Evolutionary conservation across 2,113 vertebrate species (phyloP).

Genomic region (Chaetodon trifascialis): DNA sequence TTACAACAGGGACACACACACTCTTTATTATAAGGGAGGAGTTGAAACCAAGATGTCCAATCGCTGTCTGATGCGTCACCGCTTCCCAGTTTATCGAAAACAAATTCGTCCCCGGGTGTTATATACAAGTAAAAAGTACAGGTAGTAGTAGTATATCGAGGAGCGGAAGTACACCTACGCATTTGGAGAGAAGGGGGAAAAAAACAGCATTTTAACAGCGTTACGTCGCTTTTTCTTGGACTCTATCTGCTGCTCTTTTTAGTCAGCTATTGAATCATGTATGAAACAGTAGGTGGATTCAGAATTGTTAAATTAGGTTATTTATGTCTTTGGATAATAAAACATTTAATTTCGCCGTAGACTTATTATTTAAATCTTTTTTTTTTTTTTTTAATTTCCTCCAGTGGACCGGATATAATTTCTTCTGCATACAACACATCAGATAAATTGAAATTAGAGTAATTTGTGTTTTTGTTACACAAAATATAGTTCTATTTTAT

Average conservation of each 20-base stretch:
- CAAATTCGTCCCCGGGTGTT: constrained; percentile 92
- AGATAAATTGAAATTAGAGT: background rate
- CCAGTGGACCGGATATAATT: background rate
- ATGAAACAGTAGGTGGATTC: constrained; percentile 60
- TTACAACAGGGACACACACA: constrained; percentile 90
- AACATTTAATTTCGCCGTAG: background rate
- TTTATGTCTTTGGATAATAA: constrained; percentile 15
- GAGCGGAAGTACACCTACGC: constrained; percentile 80
- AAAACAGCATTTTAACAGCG: constrained; percentile 50
- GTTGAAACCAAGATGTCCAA: constrained; percentile 92
- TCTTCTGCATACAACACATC: background rate
- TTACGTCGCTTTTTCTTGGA: constrained; percentile 36
- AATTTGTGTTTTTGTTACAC: background rate
- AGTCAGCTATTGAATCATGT: constrained; percentile 38
- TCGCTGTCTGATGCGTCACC: constrained; percentile 93
- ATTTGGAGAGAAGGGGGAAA: constrained; percentile 66
- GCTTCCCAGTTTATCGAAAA: constrained; percentile 88
- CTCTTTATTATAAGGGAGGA: constrained; percentile 97
- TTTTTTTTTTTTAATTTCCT: background rate
- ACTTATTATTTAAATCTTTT: background rate
- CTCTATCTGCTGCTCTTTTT: constrained; percentile 36
- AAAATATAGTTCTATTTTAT: background rate
- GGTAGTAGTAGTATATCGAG: constrained; percentile 83
- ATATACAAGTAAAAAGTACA: constrained; percentile 84
- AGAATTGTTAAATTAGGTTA: constrained; percentile 2